Base-by-base conservation (phyloP, 2,113 vertebrate species). In the Serranochromis macrocephalus region DNA sequence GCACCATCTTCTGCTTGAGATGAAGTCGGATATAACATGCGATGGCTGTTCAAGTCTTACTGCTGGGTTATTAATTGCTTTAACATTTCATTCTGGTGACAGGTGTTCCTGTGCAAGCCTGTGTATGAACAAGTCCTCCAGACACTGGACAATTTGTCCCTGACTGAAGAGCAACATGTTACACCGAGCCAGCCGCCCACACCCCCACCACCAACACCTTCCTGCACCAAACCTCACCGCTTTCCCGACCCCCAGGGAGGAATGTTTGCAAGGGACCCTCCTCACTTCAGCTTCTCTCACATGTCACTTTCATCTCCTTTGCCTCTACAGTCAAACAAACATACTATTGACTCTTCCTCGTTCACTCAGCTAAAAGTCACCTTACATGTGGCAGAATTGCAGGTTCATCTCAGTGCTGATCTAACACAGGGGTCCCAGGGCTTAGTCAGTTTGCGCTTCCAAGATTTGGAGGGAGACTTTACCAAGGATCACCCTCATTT, bases 71-170 rank as follows among this genome's bases (percentile, higher is more conserved):
- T 47, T 82, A 29, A 61, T 14, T 84, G 29, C 24, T 24, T 57
- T 9, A 55, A 38, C 82, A 4, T 81, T 86, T 94, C 81, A 80
- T 31, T 19, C 88, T 40, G 31, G 1, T 85, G 6, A 24, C 88
- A 99, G 99, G 98, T 99, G 87, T 98, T 97, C 89, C 96, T 99
- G 80, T 98, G 98, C 87, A 99, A 99, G 90, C 96, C 98, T 0
- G 98, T 99, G 0, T 99, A 99, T 84, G 99, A 99, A 84, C 99
- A 99, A 92, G 97, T 99, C 54, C 96, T 99, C 13, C 98, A 99
- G 81, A 99, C 99, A 0, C 92, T 99, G 89, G 99, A 99, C 95
- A 99, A 98, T 89, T 96, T 99, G 21, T 97, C 97, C 68, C 97
- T 97, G 85, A 98, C 88, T 29, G 98, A 99, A 94, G 98, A 99